Base-by-base conservation (phyloP, 1,140 invertebrate species). In the Aplysia californica region DNA sequence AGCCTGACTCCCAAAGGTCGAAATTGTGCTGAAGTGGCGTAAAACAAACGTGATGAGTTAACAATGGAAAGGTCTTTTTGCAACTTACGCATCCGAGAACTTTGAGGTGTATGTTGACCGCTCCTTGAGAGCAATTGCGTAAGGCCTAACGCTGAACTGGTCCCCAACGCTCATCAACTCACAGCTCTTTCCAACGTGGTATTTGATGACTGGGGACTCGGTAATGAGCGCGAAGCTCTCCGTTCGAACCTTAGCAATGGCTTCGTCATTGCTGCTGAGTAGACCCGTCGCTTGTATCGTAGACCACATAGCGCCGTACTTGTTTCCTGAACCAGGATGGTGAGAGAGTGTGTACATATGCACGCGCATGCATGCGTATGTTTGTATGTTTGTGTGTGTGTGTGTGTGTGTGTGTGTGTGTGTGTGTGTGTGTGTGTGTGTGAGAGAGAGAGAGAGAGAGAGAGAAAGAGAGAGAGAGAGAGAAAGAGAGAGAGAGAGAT, bases 261-360 rank as follows among this genome's bases (percentile, higher is more conserved):
- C 83, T 4, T 79, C 77, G 23, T 76, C 56, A 1, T 74, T 79
- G 10, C 36, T 70, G 26, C 75, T 75, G 20, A 81, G 5, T 15
- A 84, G 75, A 0, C 82, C 82, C 2, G 65, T 80, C 18, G 21
- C 33, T 38, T 78, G 3, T 0, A 83, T 82, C 4, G 39, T 29
- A 18, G 44, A 70, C 38, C 96, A 89, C 79, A 97, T 96, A 79
- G 96, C 95, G 1, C 94, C 95, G 83, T 96, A 97, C 94, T 94
- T 70, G 97, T 95, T 0, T 95, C 68, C 68, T 71, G 61, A 21
- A n/a, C n/a, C n/a, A n/a, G n/a, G n/a, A n/a, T n/a, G n/a, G n/a
- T n/a, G n/a, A n/a, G n/a, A n/a, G n/a, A n/a, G n/a, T n/a, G n/a
- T n/a, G n/a, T n/a, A n/a, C n/a, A n/a, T n/a, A n/a, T n/a, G n/a